Base-by-base conservation (phyloP, 2,113 vertebrate genomes). In the Jacana jacana region DNA sequence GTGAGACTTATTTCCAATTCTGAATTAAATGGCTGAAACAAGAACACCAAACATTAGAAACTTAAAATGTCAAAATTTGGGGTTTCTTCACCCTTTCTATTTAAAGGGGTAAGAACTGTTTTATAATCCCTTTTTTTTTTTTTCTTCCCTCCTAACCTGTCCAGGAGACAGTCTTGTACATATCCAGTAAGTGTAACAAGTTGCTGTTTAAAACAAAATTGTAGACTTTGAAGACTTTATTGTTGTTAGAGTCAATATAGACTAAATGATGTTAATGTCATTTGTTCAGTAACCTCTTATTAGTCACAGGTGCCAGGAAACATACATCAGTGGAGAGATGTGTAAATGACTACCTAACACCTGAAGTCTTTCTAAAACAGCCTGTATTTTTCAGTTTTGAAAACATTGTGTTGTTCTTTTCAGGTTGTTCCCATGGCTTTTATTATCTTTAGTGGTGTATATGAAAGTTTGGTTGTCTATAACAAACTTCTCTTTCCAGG, bases 401-500 rank as follows among this genome's bases (percentile, higher is more conserved):
- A 77, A 77, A 63, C 64, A 51, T 0, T 40, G 6, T 13, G 6
- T 3, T 58, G 1, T 28, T 73, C 27, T 82, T 48, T 51, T 76
- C 22, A 54, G 46, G 13, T 69, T 63, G 19, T 64, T 95, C 25
- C 37, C 19, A 9, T 35, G 46, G n/a, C 30, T 16, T 80, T 93
- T 85, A 35, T 72, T 75, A 71, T 18, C 20, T 64, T 10, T 48
- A 61, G 8, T 10, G 13, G 9, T 48, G 12, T 68, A 12, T 75
- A 8, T 51, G 54, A 60, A 80, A 54, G 37, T 46, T 37, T 75
- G 24, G 4, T 61, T 61, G 49, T 46, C 37, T 76, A 0, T 80
- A 85, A 90, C 14, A 44, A 61, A 24, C 40, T 44, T 80, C 33
- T 49, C 28, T 80, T 96, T 80, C 75, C 66, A 99, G 99, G 98